Conservation (phyloP, 2,113 vertebrate genomes). For the Pangasianodon hypophthalmus region DNA sequence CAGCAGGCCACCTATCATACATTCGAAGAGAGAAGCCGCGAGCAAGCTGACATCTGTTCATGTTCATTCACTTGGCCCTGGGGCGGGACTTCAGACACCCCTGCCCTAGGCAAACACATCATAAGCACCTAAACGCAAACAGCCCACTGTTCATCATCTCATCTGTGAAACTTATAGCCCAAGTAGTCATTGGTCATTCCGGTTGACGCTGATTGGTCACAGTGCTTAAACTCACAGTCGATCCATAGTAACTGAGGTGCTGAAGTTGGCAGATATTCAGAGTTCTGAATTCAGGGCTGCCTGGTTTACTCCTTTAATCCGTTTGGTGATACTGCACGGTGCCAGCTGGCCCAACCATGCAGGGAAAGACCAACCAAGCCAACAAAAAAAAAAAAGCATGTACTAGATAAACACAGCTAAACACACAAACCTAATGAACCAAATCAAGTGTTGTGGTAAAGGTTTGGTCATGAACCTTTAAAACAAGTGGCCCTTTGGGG, state of each 20-base stretch:
- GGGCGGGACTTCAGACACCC: background rate
- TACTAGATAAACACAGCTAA: background rate
- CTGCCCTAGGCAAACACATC: background rate
- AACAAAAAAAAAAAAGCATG: background rate
- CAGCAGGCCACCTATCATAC: background rate
- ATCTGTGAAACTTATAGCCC: background rate
- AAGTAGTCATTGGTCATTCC: background rate
- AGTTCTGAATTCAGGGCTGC: background rate
- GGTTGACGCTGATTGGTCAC: background rate
- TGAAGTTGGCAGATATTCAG: background rate
- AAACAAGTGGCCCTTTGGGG: background rate
- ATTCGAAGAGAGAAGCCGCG: background rate
- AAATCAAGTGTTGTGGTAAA: background rate
- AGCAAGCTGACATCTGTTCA: background rate
- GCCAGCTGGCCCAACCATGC: background rate
- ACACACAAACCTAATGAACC: background rate
- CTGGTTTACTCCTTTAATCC: constrained; percentile 4
- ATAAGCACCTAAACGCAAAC: background rate
- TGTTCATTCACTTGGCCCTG: background rate
- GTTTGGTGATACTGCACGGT: background rate
- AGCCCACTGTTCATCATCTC: background rate
- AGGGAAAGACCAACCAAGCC: background rate
- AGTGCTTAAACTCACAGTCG: background rate
- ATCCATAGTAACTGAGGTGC: background rate
- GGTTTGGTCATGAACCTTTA: background rate